These are phyloP conservation scores for Dione juno DNA, from an alignment of 2,888 invertebrate genomes.

Conservation along the genomic window DNA sequence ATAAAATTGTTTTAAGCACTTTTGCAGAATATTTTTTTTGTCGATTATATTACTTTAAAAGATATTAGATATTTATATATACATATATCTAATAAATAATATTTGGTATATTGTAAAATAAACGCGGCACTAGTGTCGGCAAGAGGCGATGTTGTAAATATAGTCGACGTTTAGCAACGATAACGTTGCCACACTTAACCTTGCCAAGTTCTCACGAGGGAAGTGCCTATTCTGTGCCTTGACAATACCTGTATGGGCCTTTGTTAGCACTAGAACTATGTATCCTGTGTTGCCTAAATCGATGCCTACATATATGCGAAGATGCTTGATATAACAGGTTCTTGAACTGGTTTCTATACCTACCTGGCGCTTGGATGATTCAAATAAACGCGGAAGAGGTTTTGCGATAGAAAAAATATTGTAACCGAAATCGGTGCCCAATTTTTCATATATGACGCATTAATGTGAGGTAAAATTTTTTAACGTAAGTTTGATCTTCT, in stretches of 20 bases:
- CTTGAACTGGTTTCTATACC: slow-evolving; percentile 47
- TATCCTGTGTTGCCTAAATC: slow-evolving; percentile 75
- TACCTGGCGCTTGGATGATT: slow-evolving; percentile 41
- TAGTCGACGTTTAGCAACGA: slow-evolving; percentile 81
- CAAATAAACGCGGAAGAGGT: slow-evolving; percentile 40
- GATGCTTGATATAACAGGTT: slow-evolving; percentile 58
- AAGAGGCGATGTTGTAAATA: slow-evolving; percentile 81
- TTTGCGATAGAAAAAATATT: slow-evolving; percentile 32
- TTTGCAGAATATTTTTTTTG: slow-evolving; percentile 7
- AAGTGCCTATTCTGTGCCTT: slow-evolving; percentile 82
- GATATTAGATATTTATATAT: background rate
- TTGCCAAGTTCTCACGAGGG: slow-evolving; percentile 83
- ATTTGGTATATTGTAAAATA: slow-evolving; percentile 46
- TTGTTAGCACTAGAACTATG: slow-evolving; percentile 72
- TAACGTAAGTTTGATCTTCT: slow-evolving; percentile 27
- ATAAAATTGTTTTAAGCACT: slow-evolving; percentile 13
- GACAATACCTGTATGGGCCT: slow-evolving; percentile 81
- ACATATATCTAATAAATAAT: slow-evolving; percentile 28
- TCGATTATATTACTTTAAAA: background rate
- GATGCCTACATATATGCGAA: slow-evolving; percentile 45
- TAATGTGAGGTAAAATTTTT: slow-evolving; percentile 1
- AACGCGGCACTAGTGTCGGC: slow-evolving; percentile 70
- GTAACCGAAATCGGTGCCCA: slow-evolving; percentile 24
- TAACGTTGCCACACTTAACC: slow-evolving; percentile 82
- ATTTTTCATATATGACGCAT: slow-evolving; percentile 18